Percentiles rank a stretch among this genome's conserved stretches.
Conservation (phyloP, 2,113 vertebrate species). For the Recurvirostra avosetta region DNA sequence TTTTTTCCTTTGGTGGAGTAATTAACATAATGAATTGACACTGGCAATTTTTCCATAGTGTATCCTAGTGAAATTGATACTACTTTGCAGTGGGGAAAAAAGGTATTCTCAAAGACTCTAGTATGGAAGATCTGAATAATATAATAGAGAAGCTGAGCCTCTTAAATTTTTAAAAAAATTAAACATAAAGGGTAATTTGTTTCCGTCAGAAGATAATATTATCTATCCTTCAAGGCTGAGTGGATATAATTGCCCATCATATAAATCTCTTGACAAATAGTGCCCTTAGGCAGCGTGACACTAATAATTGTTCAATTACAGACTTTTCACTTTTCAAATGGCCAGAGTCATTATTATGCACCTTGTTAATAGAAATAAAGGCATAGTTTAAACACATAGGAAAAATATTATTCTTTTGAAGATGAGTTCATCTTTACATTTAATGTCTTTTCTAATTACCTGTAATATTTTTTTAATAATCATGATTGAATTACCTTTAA, state of each 20-base stretch:
- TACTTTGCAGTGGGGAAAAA: neutral
- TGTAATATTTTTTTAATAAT: conserved; percentile 58
- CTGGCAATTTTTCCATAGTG: neutral
- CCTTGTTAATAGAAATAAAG: conserved; percentile 61
- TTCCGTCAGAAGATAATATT: conserved; percentile 75
- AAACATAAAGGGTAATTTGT: conserved; percentile 70
- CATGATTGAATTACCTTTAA: conserved; percentile 49
- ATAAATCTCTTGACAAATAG: conserved; percentile 82
- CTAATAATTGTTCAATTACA: conserved; percentile 81
- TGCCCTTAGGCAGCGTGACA: conserved; percentile 72
- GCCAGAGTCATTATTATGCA: conserved; percentile 68
- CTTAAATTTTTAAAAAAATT: neutral
- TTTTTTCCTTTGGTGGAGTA: neutral
- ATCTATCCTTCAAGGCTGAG: conserved; percentile 84
- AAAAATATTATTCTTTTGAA: conserved; percentile 64
- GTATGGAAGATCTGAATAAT: conserved; percentile 4
- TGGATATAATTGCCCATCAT: conserved; percentile 77
- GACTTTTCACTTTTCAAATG: conserved; percentile 76
- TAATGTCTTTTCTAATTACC: conserved; percentile 59
- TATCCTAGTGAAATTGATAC: neutral
- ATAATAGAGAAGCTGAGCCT: conserved; percentile 33
- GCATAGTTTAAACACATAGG: conserved; percentile 53
- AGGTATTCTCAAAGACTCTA: neutral
- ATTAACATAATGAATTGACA: neutral
- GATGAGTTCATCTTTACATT: conserved; percentile 61